A percentile compares a stretch with the other conserved stretches of the same genome.
phyloP scores from a whole-genome alignment of 1,140 invertebrate genomes.

The Drosophila sechellia region DNA sequence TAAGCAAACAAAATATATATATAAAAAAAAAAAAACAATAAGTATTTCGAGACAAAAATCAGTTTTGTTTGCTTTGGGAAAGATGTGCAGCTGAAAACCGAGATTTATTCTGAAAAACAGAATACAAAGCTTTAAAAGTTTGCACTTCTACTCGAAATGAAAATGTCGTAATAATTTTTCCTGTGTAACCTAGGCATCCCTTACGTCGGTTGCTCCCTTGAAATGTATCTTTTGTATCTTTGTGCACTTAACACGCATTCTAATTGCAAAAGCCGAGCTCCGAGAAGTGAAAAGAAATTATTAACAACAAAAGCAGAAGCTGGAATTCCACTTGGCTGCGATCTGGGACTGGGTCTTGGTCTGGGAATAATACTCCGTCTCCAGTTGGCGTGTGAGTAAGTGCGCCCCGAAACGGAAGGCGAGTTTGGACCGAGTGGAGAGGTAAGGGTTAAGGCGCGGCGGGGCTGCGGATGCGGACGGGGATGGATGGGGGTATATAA shows the following conservation, averaged over 20 bases:
- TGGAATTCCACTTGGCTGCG: constrained; percentile 64
- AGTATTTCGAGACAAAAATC: no score
- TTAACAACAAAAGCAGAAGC: constrained; percentile 82
- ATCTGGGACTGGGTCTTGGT: constrained; percentile 17
- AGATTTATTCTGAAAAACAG: no score
- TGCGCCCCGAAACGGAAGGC: constrained; percentile 75
- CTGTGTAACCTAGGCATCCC: constrained; percentile 12
- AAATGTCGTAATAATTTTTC: background rate
- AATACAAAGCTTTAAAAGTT: no score
- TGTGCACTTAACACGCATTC: constrained; percentile 83
- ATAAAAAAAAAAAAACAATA: no score
- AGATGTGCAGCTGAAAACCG: no score
- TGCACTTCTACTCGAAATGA: no score
- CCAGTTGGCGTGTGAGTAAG: constrained; percentile 75
- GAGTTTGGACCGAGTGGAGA: constrained; percentile 22
- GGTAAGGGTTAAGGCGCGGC: constrained; percentile 4
- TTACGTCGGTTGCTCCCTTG: constrained; percentile 30
- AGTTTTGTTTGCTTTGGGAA: no score
- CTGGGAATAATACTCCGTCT: constrained; percentile 23
- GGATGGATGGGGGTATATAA: constrained; percentile 43
- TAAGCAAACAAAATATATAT: no score
- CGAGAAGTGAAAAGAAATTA: constrained; percentile 76
- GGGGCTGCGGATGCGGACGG: background rate
- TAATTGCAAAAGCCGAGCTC: constrained; percentile 74
- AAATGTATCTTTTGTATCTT: constrained; percentile 66